These are phyloP conservation scores for Peromyscus californicus DNA, from an alignment of 2,113 vertebrate genomes.

Conservation along the genomic window DNA sequence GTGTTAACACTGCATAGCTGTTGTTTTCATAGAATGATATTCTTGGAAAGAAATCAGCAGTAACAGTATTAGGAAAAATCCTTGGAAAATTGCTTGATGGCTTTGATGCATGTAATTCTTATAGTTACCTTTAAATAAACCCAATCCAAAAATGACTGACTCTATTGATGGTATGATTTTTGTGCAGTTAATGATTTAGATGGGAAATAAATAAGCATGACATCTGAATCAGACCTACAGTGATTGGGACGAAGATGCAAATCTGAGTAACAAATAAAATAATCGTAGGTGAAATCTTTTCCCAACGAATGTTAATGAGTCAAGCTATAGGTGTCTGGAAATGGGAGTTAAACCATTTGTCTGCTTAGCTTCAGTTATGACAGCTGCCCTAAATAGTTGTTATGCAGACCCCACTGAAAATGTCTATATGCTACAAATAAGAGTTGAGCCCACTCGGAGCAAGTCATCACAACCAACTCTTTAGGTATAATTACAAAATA, in stretches of 20 bases:
- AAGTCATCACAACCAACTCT: background rate
- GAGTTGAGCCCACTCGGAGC: background rate
- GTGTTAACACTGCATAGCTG: background rate
- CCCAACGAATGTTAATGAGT: slow-evolving; percentile 55
- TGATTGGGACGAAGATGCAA: slow-evolving; percentile 44
- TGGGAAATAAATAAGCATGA: slow-evolving; percentile 32
- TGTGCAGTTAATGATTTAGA: slow-evolving; percentile 47
- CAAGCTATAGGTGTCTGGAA: slow-evolving; percentile 60
- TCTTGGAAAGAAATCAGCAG: slow-evolving; percentile 33
- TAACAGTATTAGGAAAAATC: slow-evolving; percentile 51
- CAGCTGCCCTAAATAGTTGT: slow-evolving; percentile 43
- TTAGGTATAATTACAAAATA: slow-evolving; percentile 25
- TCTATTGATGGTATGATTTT: background rate
- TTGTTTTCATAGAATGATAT: slow-evolving; percentile 20
- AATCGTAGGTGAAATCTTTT: slow-evolving; percentile 70
- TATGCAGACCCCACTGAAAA: background rate
- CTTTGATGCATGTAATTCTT: slow-evolving; percentile 63
- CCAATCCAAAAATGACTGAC: background rate
- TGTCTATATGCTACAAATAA: slow-evolving; percentile 4
- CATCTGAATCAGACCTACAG: background rate
- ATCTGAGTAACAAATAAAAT: slow-evolving; percentile 72
- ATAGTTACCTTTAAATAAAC: slow-evolving; percentile 57
- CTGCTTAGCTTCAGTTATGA: slow-evolving; percentile 61
- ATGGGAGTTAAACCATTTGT: slow-evolving; percentile 62
- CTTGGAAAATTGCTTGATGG: slow-evolving; percentile 42